phyloP scores from a whole-genome alignment of 2,888 invertebrate genomes.

The Esperia sulphurella region DNA sequence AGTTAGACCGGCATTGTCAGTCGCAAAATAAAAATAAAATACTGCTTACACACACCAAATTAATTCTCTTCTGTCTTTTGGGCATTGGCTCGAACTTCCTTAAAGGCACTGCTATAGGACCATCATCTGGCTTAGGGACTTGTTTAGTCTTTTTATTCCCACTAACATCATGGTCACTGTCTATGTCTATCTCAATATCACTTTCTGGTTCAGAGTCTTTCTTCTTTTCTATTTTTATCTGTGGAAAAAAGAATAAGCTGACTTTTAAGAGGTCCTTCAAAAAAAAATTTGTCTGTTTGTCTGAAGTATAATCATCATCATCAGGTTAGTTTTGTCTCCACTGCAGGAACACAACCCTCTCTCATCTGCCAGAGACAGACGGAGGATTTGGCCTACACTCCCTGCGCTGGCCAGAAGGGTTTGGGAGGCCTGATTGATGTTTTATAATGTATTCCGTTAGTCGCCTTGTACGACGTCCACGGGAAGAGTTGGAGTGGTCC shows the following conservation, averaged over 20 bases:
- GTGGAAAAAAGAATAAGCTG: conserved; percentile 12
- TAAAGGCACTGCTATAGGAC: conserved; percentile 48
- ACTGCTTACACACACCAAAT: conserved; percentile 53
- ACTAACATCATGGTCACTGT: conserved; percentile 55
- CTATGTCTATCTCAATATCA: conserved; percentile 81
- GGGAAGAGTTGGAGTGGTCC: too few relatives aligned
- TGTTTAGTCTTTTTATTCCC: conserved; percentile 7
- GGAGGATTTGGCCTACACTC: too few relatives aligned
- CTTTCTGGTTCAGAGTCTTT: conserved; percentile 69
- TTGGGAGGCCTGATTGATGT: too few relatives aligned
- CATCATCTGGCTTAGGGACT: conserved; percentile 26
- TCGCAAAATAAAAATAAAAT: neutral
- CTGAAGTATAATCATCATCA: too few relatives aligned
- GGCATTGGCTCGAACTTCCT: conserved; percentile 67
- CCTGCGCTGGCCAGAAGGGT: too few relatives aligned
- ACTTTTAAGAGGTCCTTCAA: too few relatives aligned
- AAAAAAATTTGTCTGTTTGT: too few relatives aligned
- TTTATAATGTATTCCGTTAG: too few relatives aligned
- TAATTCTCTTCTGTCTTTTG: conserved; percentile 72
- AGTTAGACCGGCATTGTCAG: neutral
- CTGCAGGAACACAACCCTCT: too few relatives aligned
- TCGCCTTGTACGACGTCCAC: too few relatives aligned
- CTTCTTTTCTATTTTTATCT: conserved; percentile 75
- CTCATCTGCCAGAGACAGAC: too few relatives aligned
- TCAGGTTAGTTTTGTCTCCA: too few relatives aligned